Evolutionary conservation across 2,113 vertebrate genomes (phyloP), one percentile per base, ranked within the genome.

Genomic region (Aspidoscelis tigris): DNA sequence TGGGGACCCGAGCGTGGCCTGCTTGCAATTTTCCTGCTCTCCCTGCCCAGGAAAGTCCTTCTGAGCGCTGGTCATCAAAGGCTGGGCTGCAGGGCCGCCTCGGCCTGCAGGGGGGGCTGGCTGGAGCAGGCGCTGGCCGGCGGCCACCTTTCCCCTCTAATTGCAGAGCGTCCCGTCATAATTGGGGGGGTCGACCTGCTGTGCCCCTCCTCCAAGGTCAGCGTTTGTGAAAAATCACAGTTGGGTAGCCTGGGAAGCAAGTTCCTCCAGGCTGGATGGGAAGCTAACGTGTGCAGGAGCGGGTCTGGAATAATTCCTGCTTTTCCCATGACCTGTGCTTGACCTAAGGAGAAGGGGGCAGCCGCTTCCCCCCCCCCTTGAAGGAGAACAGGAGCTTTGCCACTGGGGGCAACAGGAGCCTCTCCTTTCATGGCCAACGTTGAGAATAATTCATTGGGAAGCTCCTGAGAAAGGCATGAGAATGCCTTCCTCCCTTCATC

Each of bases 261-360:
- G 78, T 33, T 33, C 33, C 33, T 33, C 84, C 87, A 83, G 86
- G 82, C 83, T 78, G 85, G 83, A 24, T 47, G 86, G 77, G 75
- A 84, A 78, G 74, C 44, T 39, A 69, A 76, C 53, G 73, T 1
- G 0, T 68, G 76, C 41, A 6, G 21, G 76, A 47, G 72, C 75
- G 10, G 44, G 1, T 5, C 22, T 21, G 61, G 1, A 80, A 75
- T 50, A 64, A 80, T 88, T 85, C 82, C 82, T 81, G 84, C 58
- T 84, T 84, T 87, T 89, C 82, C 43, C 50, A 1, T 89, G 85
- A 58, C 50, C 82, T 21, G 73, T 47, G 72, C 10, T 1, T 76
- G 78, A 78, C 71, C 80, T 88, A 0, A 1, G 79, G 43, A 41
- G 72, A 82, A 11, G 47, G 7, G 66, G 47, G 41, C 41, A 8